These are phyloP conservation scores for Spinibarbus caldwelli DNA, from an alignment of 2,797 vertebrate species.

Conservation along the genomic window DNA sequence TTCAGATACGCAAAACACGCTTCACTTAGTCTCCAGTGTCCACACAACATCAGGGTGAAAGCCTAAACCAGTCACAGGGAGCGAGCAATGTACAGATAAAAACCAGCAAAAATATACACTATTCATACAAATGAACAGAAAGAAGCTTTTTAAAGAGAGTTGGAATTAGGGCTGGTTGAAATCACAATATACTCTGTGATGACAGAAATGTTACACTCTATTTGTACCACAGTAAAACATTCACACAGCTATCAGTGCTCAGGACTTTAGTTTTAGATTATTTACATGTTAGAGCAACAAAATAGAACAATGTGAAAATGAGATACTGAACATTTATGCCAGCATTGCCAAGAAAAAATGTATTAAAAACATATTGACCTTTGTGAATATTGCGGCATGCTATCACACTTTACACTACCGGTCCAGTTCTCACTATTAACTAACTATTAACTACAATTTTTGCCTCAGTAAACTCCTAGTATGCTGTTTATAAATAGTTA, in stretches of 20 bases:
- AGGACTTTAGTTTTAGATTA: neutral
- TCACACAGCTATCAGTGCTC: neutral
- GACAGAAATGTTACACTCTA: neutral
- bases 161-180: neutral
- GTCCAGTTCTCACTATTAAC: too few species aligned
- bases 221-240: neutral
- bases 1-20: slow-evolving; percentile 16
- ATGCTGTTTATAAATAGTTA: too few species aligned
- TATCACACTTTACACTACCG: too few species aligned
- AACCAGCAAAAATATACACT: neutral
- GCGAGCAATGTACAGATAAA: neutral
- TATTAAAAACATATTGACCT: neutral
- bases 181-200: neutral
- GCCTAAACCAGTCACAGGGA: neutral
- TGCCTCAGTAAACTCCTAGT: too few species aligned
- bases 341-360: too few species aligned
- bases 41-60: neutral
- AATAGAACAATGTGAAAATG: neutral
- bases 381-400: neutral
- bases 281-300: neutral
- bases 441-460: too few species aligned
- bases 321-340: neutral
- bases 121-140: neutral
- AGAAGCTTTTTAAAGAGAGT: neutral
- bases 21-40: neutral